These are phyloP conservation scores for Botia kubotai DNA, from an alignment of 2,797 vertebrate genomes.

Conservation along the genomic window DNA sequence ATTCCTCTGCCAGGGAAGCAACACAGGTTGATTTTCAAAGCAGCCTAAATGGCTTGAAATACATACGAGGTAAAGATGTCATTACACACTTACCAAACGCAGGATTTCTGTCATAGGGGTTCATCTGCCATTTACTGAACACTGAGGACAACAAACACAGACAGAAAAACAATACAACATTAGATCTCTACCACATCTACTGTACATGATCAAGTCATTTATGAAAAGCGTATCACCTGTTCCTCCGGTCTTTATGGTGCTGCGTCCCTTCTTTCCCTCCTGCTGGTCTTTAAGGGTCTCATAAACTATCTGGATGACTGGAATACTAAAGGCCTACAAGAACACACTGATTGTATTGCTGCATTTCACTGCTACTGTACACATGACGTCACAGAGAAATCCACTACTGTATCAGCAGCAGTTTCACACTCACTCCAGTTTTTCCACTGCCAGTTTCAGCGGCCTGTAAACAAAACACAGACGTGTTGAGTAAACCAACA, in stretches of 20 bases:
- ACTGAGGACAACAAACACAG: conserved; percentile 75
- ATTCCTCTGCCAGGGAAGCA: background rate
- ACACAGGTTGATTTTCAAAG: background rate
- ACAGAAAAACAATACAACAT: background rate
- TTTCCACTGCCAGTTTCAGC: conserved; percentile 99
- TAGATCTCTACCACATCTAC: background rate
- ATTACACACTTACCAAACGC: conserved; percentile 89
- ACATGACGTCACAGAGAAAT: too few species aligned
- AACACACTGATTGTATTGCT: background rate
- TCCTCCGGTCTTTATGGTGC: conserved; percentile 89
- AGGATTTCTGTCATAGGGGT: conserved; percentile 93
- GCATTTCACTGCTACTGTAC: background rate
- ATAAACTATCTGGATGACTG: conserved; percentile 97
- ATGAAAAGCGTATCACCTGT: conserved; percentile 74
- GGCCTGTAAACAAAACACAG: conserved; percentile 77
- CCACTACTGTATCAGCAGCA: background rate
- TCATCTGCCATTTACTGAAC: conserved; percentile 99
- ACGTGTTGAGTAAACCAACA: background rate
- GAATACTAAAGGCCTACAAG: conserved; percentile 95
- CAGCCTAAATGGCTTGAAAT: background rate
- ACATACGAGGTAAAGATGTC: background rate
- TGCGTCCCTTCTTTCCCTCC: conserved; percentile 93
- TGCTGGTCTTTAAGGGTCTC: conserved; percentile 96
- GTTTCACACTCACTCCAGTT: conserved; percentile 90
- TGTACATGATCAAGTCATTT: background rate